Conservation (phyloP, 2,113 vertebrate genomes). For the Sphyrna mokarran region DNA sequence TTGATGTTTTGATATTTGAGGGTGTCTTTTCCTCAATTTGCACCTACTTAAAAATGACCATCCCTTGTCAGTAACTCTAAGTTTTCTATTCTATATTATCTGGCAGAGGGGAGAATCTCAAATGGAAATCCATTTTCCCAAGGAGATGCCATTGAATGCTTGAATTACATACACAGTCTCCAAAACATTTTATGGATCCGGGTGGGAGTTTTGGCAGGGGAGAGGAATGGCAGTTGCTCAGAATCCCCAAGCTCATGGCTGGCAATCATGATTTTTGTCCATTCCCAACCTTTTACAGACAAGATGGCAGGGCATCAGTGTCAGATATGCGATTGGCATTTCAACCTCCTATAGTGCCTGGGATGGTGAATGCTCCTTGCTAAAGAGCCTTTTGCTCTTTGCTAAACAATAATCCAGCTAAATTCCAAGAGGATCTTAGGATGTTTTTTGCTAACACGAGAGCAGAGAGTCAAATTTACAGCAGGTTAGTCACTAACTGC, state of each 20-base stretch:
- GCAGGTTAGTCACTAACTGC: not conserved
- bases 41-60: not conserved
- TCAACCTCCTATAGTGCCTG: not conserved
- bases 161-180: not conserved
- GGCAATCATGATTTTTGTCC: not conserved
- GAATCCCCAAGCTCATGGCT: not conserved
- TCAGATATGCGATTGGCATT: not conserved
- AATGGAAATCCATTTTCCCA: not conserved
- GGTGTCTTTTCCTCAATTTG: not conserved
- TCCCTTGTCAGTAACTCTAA: not conserved
- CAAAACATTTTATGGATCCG: no score
- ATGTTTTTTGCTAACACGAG: not conserved
- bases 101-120: not conserved
- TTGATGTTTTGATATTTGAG: not conserved
- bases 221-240: not conserved
- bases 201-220: no score
- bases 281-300: not conserved
- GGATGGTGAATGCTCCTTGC: not conserved
- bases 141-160: not conserved
- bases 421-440: not conserved
- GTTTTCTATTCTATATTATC: not conserved
- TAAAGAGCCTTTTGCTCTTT: not conserved
- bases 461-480: not conserved
- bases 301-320: not conserved
- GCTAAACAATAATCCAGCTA: not conserved